Evolutionary conservation across 2,888 invertebrate genomes (phyloP), one percentile per base, ranked within the genome.

Genomic region (Tiliacea citrago): DNA sequence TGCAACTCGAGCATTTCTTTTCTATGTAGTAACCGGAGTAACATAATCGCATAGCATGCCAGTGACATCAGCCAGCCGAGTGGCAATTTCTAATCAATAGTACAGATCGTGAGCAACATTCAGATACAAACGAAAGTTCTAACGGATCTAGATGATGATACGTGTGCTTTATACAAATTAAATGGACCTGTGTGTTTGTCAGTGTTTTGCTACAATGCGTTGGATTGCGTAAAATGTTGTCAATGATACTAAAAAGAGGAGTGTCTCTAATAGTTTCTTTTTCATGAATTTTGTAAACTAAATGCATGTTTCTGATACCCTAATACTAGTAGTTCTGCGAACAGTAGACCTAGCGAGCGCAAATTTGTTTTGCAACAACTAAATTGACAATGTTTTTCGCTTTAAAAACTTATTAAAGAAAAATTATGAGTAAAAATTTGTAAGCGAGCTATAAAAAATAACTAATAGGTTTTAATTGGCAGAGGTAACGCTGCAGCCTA

Each of bases 81-180:
- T 88, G 88, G 90, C 92, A 93, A 91, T 95, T 95, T 95, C 95
- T 95, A 95, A 95, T 93, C 93, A 93, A 92, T 92, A 85, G 72
- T 62, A 83, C 67, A 79, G 79, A 86, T 81, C 94, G 94, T 95
- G 94, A 89, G 84, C 89, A 81, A 90, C 91, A 94, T 95, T 89
- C 82, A 90, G 90, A 93, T 91, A 71, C 70, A 86, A 93, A 93
- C 87, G 94, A 95, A 95, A 95, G 94, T 92, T 91, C 85, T 90
- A 88, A 88, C 92, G 93, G 93, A 94, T 94, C 92, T 92, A 91
- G 91, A 90, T 93, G 73, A 91, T 87, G 77, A 84, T 77, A 88
- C 91, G 90, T 87, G 88, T 82, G 79, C 74, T 78, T 83, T 85
- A 84, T 90, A 90, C 89, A 81, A 89, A 90, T 90, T 77, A 72